Evolutionary conservation across 2,888 invertebrate species (phyloP).

Genomic region (Periphyllus acericola): DNA sequence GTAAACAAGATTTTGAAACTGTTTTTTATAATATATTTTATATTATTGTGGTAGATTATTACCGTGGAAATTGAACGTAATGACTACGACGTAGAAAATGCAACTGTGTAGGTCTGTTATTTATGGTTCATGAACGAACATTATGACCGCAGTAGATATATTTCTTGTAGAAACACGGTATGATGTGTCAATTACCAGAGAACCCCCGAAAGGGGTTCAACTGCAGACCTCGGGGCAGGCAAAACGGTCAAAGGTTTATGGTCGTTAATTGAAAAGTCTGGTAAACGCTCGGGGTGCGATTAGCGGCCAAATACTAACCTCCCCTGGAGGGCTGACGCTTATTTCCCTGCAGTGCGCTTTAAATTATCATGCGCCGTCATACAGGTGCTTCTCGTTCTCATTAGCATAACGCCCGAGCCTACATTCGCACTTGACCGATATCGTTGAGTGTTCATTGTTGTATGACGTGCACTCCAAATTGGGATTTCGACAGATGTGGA

Average conservation of each 20-base stretch:
- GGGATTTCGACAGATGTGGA: constrained; percentile 51
- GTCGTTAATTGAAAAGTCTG: constrained; percentile 54
- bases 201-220: not conserved
- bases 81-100: too few species aligned
- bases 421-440: constrained; percentile 56
- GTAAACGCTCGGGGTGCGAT: constrained; percentile 58
- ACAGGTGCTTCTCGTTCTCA: constrained; percentile 49
- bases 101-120: too few species aligned
- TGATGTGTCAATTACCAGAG: constrained; percentile 31
- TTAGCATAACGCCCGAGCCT: constrained; percentile 32
- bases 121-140: too few species aligned
- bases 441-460: constrained; percentile 53
- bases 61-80: too few species aligned
- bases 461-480: constrained; percentile 40
- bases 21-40: too few species aligned
- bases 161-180: not conserved
- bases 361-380: constrained; percentile 11
- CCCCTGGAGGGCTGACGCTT: not conserved
- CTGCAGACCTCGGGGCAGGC: constrained; percentile 8
- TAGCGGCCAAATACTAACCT: not conserved
- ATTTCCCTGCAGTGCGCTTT: constrained; percentile 6
- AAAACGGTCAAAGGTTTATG: constrained; percentile 38
- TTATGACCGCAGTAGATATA: not conserved
- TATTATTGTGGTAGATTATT: too few species aligned
- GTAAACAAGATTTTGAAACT: too few species aligned